These are phyloP conservation scores for Latrodectus hesperus DNA, from an alignment of 2,888 invertebrate species.

Conservation along the genomic window DNA sequence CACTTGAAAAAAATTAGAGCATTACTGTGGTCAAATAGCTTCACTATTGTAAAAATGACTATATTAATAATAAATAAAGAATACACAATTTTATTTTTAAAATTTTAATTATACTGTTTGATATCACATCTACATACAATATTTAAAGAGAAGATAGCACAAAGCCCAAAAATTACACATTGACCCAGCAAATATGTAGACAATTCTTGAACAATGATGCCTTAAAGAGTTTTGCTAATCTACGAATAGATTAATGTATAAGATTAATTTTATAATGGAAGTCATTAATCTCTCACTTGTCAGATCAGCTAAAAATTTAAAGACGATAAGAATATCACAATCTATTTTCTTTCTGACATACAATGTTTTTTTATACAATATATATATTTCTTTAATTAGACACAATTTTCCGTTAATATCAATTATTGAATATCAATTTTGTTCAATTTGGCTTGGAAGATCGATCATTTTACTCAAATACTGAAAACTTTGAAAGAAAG, in stretches of 20 bases:
- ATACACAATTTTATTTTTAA: background rate
- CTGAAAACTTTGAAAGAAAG: background rate
- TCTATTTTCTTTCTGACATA: no score
- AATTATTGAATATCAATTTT: background rate
- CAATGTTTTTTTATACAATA: no score
- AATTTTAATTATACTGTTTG: background rate
- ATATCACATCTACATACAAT: background rate
- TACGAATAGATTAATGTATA: background rate
- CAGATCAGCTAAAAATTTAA: background rate
- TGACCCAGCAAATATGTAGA: no score
- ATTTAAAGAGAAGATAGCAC: no score
- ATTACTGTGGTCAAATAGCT: no score
- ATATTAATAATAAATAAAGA: background rate
- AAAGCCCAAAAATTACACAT: no score
- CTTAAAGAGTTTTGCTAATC: no score
- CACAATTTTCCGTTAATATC: background rate
- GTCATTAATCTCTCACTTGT: background rate
- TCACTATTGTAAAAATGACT: no score
- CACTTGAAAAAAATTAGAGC: no score
- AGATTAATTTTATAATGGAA: background rate
- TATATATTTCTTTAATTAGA: no score
- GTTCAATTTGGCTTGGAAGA: conserved; percentile 51
- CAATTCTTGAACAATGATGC: no score
- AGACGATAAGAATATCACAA: background rate
- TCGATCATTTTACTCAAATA: conserved; percentile 3